Conservation (phyloP, 1,140 invertebrate species). For the Lepidurus packardi region DNA sequence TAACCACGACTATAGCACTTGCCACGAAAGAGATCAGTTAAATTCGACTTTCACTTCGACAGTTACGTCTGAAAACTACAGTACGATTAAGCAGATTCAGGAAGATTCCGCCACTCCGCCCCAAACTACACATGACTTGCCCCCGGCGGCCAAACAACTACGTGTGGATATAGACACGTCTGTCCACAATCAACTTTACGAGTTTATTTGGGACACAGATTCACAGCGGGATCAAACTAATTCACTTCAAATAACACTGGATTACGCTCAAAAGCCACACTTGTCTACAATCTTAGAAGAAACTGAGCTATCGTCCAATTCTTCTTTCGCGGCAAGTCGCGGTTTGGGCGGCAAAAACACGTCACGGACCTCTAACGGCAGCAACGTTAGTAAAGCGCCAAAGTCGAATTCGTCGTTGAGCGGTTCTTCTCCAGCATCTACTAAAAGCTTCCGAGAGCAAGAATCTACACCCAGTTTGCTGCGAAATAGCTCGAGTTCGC, state of each 20-base stretch:
- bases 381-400: background rate
- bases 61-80: constrained; percentile 11
- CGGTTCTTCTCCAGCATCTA: background rate
- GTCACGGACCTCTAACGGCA: background rate
- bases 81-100: constrained; percentile 16
- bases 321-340: background rate
- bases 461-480: background rate
- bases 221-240: background rate
- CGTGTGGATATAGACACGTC: background rate
- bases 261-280: background rate
- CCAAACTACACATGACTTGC: background rate
- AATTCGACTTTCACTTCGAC: background rate
- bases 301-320: background rate
- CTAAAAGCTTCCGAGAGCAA: background rate
- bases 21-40: constrained; percentile 46
- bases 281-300: background rate
- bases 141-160: background rate
- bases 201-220: background rate
- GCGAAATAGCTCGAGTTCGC: background rate
- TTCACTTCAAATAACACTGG: background rate
- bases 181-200: background rate
- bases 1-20: constrained; percentile 56
- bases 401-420: background rate
- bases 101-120: background rate
- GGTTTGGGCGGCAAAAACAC: background rate